Evolutionary conservation across 1,140 invertebrate genomes (phyloP).

Genomic region (Brachionus rubens): DNA sequence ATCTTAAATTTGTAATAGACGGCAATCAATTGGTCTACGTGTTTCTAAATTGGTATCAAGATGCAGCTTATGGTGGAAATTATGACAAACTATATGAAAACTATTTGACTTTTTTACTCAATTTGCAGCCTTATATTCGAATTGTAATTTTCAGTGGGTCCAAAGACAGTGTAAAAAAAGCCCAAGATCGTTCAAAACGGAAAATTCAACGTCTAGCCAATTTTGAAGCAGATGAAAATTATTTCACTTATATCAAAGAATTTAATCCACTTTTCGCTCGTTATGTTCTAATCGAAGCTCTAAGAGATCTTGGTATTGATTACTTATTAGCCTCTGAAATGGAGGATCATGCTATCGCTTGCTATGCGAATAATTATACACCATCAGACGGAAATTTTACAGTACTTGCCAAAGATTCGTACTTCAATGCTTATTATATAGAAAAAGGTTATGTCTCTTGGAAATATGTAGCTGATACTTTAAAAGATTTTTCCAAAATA

Average conservation of each 20-base stretch:
- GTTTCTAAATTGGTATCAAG: constrained; percentile 10
- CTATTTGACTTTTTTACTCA: background rate
- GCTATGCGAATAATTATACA: background rate
- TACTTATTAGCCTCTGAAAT: background rate
- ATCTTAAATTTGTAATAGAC: constrained; percentile 13
- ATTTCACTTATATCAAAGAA: background rate
- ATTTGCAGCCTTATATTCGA: constrained; percentile 7
- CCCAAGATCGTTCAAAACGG: background rate
- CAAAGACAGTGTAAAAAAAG: background rate
- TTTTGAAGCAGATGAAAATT: background rate
- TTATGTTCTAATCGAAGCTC: background rate
- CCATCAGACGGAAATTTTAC: background rate
- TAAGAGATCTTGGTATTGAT: background rate
- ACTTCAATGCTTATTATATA: constrained; percentile 16
- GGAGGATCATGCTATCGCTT: background rate
- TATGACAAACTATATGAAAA: background rate
- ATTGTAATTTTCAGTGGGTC: constrained; percentile 6
- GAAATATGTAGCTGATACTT: constrained; percentile 16
- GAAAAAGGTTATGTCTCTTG: constrained; percentile 26
- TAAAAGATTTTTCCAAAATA: background rate
- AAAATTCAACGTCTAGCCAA: background rate
- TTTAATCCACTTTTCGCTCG: background rate
- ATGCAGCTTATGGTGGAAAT: constrained; percentile 14
- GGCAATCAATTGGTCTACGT: background rate
- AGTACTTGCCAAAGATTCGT: background rate